Evolutionary conservation across 1,140 invertebrate species (phyloP), one percentile per base, ranked within the genome.

Genomic region (Cherax destructor): DNA sequence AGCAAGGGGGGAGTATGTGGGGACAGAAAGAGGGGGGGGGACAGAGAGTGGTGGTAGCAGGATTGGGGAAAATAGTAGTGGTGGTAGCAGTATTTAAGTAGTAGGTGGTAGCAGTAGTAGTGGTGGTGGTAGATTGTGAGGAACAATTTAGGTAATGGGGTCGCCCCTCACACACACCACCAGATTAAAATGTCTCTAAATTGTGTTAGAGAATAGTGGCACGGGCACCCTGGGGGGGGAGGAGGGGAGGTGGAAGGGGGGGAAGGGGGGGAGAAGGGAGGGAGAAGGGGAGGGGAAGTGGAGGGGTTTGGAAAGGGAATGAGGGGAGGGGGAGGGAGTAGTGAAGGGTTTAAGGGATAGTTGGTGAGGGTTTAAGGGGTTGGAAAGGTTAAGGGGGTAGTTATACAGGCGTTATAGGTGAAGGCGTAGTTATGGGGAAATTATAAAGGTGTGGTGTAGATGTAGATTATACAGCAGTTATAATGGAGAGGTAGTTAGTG

Each of bases 161-260:
- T 56, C 56, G 80, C n/a, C 56, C 9, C 50, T 41, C 52, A 41
- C 30, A 41, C 30, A 83, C 80, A 83, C 24, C 56, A 61, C 56
- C 52, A 83, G 80, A 83, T 83, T 83, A 83, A 61, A 83, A 83
- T 83, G 80, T 59, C 80, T 52, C 80, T 56, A 83, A 83, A 83
- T 83, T 83, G 80, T 56, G 80, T 83, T 83, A 18, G 56, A 56
- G 80, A 52, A 83, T 21, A 61, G 80, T 21, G 13, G 13, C 65
- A 69, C 65, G 65, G 21, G 65, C 65, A 69, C 65, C 0, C 5
- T 69, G 65, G 13, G 13, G 30, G 30, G 30, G 30, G 30, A 2
- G 30, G 30, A 41, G 30, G 30, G 30, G 2, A 2, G 30, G 30
- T n/a, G n/a, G 65, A 0, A 21, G 7, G 65, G 65, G 3, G 65